Evolutionary conservation across 2,113 vertebrate genomes (phyloP).

Genomic region (Dipodomys merriami): DNA sequence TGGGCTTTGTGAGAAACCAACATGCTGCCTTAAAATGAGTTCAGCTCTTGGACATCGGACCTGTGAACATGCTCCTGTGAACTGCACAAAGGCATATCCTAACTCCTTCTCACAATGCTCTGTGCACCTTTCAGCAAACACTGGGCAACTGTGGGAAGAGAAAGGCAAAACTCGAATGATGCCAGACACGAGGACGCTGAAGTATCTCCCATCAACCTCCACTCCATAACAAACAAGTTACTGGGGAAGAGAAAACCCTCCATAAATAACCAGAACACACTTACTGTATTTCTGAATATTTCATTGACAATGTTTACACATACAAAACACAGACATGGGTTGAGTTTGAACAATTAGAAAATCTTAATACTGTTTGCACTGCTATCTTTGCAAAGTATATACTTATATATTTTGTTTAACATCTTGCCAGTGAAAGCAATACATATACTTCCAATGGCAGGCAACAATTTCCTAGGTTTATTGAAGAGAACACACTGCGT

Average conservation of each 20-base stretch:
- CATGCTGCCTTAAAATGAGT: not conserved
- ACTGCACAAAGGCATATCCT: not conserved
- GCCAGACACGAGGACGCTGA: fast-evolving
- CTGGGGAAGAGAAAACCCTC: not conserved
- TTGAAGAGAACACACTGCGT: not conserved
- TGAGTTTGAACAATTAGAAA: not conserved
- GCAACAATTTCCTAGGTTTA: fast-evolving
- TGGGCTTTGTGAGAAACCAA: not conserved
- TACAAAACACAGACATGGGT: not conserved
- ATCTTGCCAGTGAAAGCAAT: not conserved
- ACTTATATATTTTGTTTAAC: not conserved
- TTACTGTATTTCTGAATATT: fast-evolving
- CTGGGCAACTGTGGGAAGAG: not conserved
- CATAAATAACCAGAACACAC: not conserved
- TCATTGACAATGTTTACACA: not conserved
- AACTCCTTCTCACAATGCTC: fast-evolving
- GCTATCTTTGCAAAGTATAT: not conserved
- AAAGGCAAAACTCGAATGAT: not conserved
- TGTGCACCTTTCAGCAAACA: not conserved
- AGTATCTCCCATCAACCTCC: not conserved
- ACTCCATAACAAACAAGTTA: not conserved
- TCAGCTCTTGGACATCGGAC: slow-evolving; percentile 32
- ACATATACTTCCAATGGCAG: fast-evolving
- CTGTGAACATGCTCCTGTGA: not conserved
- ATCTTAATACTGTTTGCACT: too few relatives aligned